Conservation (phyloP, 2,888 invertebrate species). For the Netelia inedita region DNA sequence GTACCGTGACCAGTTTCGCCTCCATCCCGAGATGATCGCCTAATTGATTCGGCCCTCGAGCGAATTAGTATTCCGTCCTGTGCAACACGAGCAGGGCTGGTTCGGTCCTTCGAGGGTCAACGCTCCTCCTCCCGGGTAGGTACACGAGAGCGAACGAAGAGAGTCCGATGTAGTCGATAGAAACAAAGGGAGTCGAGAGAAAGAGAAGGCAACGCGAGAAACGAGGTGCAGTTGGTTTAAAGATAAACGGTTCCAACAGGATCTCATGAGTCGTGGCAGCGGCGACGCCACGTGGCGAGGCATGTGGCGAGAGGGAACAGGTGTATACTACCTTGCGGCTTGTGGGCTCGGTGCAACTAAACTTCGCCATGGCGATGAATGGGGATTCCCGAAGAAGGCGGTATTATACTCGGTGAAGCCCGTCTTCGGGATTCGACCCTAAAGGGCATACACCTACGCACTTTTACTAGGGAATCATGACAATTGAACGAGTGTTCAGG, state of each 20-base stretch:
- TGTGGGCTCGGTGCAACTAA: conserved; percentile 2
- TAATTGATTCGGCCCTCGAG: conserved; percentile 80
- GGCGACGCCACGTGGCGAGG: neutral
- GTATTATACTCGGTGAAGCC: conserved; percentile 66
- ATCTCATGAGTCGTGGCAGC: conserved; percentile 75
- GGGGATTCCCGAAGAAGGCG: conserved; percentile 38
- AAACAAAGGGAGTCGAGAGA: conserved; percentile 42
- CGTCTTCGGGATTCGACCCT: conserved; percentile 77
- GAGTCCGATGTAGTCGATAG: neutral
- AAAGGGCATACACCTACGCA: conserved; percentile 85
- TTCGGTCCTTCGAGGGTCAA: conserved; percentile 11
- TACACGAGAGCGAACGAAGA: conserved; percentile 4
- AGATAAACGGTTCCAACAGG: conserved; percentile 82
- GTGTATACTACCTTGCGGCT: neutral
- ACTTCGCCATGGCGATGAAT: conserved; percentile 28
- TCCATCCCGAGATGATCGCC: conserved; percentile 78
- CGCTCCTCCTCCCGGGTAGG: neutral
- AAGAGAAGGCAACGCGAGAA: conserved; percentile 38
- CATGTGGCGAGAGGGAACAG: conserved; percentile 26
- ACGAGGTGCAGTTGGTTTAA: conserved; percentile 76
- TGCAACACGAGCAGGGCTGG: conserved; percentile 45
- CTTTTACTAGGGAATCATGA: conserved; percentile 84
- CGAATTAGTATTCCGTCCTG: conserved; percentile 79
- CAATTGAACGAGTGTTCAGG: conserved; percentile 75
- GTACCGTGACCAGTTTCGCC: conserved; percentile 51